phyloP scores from a whole-genome alignment of 37 sponge, comb jelly and placozoan genomes.

The Cliona cf. orientalis region DNA sequence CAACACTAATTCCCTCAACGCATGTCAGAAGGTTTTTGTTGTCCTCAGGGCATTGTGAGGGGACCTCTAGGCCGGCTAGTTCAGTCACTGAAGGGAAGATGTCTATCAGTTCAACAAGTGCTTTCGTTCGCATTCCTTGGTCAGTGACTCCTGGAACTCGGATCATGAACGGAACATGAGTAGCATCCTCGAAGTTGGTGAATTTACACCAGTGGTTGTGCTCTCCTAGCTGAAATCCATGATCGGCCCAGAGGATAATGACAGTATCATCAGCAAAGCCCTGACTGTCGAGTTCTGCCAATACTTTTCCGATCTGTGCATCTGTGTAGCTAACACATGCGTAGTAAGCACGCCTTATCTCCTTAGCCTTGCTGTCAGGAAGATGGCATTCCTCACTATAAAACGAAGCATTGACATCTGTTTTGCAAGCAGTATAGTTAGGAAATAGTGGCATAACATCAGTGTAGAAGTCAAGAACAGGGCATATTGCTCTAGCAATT shows the following conservation, averaged over 20 bases:
- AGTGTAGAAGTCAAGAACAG: background rate
- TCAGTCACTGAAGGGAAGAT: conserved; percentile 40
- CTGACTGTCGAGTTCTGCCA: conserved; percentile 5
- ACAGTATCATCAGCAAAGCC: conserved; percentile 43
- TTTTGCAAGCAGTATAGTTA: background rate
- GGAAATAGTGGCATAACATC: background rate
- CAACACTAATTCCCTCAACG: conserved; percentile 33
- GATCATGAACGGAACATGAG: conserved; percentile 51
- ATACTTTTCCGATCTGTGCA: conserved; percentile 31
- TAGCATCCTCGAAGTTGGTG: conserved; percentile 59
- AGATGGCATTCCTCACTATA: conserved; percentile 1
- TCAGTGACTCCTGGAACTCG: conserved; percentile 32
- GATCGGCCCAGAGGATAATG: conserved; percentile 53
- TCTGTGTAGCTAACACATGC: conserved; percentile 53
- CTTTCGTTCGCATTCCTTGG: conserved; percentile 7
- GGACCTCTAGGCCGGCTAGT: conserved; percentile 15
- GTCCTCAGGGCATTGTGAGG: conserved; percentile 21
- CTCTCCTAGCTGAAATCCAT: conserved; percentile 51
- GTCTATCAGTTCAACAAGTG: conserved; percentile 41
- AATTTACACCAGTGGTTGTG: conserved; percentile 29
- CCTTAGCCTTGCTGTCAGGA: background rate
- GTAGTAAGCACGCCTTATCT: conserved; percentile 35
- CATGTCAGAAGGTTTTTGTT: background rate
- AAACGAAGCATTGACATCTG: conserved; percentile 2
- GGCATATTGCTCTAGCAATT: conserved; percentile 25